Percentiles rank a stretch among this genome's conserved stretches.
Evolutionary conservation across 2,888 invertebrate species (phyloP).

Genomic region (Eupsilia transversa): DNA sequence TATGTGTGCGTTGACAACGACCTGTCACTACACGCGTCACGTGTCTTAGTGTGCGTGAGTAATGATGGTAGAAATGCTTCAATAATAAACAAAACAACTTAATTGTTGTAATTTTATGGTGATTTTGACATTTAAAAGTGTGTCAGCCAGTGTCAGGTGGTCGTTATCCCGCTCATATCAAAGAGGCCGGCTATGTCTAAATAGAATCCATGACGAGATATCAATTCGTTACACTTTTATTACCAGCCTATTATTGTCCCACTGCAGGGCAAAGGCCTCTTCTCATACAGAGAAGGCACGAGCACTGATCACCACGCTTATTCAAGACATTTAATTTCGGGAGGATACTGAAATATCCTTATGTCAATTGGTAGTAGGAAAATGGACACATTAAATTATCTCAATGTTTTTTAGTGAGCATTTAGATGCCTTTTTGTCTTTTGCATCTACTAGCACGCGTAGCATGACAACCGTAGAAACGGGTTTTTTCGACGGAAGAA

Average conservation of each 20-base stretch:
- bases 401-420: neutral
- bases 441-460: neutral
- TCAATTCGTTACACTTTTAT: neutral
- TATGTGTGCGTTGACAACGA: slow-evolving; percentile 60
- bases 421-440: neutral
- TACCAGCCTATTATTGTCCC: neutral
- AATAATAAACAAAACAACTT: slow-evolving; percentile 31
- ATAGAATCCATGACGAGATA: neutral
- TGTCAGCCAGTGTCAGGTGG: slow-evolving; percentile 35
- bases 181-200: slow-evolving; percentile 11
- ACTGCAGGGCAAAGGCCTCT: neutral
- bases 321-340: neutral
- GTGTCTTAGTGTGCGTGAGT: slow-evolving; percentile 19
- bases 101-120: slow-evolving; percentile 40
- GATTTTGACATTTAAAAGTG: slow-evolving; percentile 53
- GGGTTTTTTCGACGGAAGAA: too few species aligned
- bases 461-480: too few species aligned
- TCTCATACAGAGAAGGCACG: neutral
- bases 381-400: neutral
- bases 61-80: neutral
- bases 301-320: neutral
- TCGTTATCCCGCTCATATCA: slow-evolving; percentile 5
- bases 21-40: slow-evolving; percentile 35
- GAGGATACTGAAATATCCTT: neutral
- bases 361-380: neutral